Percentiles rank a stretch among this genome's conserved stretches.
Conservation (phyloP, 23 tunicate genomes). For the Phallusia fumigata region DNA sequence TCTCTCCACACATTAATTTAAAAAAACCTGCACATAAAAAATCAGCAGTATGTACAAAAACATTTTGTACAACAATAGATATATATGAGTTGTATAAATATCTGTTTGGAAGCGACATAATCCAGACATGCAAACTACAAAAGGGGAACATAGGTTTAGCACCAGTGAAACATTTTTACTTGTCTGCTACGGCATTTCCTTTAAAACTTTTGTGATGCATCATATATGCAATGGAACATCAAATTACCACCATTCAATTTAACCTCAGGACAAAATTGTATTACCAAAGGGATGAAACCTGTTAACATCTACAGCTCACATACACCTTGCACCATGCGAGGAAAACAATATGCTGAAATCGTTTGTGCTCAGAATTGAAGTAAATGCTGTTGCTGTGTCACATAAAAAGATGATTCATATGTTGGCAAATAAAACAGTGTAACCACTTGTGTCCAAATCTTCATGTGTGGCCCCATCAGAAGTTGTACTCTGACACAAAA, state of each 20-base stretch:
- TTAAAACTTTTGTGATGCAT: neutral
- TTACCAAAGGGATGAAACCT: too few species aligned
- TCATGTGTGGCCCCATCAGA: slow-evolving; percentile 27
- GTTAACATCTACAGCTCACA: neutral
- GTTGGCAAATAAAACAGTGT: slow-evolving; percentile 1
- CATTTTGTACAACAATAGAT: neutral
- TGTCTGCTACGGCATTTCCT: too few species aligned
- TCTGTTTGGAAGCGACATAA: too few species aligned
- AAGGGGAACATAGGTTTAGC: too few species aligned
- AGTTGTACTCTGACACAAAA: slow-evolving; percentile 58
- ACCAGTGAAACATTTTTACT: too few species aligned
- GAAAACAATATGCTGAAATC: neutral
- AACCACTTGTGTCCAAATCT: neutral
- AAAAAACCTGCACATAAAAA: neutral
- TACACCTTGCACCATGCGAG: neutral
- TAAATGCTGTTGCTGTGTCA: neutral
- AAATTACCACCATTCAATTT: neutral
- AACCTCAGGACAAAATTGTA: too few species aligned
- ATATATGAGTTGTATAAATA: too few species aligned
- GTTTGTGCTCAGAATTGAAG: neutral
- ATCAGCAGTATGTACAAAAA: neutral
- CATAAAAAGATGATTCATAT: neutral
- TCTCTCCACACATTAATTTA: slow-evolving; percentile 8
- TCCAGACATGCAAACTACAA: too few species aligned
- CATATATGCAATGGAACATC: neutral